Percentiles rank a stretch among this genome's conserved stretches.
Evolutionary conservation across 1,140 invertebrate genomes (phyloP).

Genomic region (Ganaspis sp.): DNA sequence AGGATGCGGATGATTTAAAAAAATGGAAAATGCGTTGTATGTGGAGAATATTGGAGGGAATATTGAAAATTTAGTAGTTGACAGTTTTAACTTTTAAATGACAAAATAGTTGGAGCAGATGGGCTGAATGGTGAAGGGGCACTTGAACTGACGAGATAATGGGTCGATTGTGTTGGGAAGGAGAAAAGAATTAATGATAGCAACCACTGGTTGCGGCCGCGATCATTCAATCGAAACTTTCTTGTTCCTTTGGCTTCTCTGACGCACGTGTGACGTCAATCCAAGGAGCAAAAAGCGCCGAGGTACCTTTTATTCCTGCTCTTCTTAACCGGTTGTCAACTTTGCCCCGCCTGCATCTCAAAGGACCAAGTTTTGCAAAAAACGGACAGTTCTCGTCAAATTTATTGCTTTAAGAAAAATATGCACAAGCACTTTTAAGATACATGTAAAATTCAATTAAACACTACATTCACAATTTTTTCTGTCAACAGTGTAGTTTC

Average conservation of each 20-base stretch:
- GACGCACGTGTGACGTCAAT: constrained; percentile 75
- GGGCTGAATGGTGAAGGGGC: constrained; percentile 68
- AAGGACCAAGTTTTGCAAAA: not conserved
- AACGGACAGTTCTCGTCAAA: not conserved
- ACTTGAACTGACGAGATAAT: constrained; percentile 73
- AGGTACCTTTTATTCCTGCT: constrained; percentile 62
- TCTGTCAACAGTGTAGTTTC: too few species aligned
- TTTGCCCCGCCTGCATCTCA: constrained; percentile 28
- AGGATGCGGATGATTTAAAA: not conserved
- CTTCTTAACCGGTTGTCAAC: constrained; percentile 43
- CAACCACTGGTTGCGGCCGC: constrained; percentile 52
- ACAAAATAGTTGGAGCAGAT: constrained; percentile 60
- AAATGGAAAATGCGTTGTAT: too few species aligned
- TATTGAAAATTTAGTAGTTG: constrained; percentile 5
- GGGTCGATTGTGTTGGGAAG: constrained; percentile 63
- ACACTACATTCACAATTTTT: too few species aligned
- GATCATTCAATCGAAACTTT: constrained; percentile 75
- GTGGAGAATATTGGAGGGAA: not conserved
- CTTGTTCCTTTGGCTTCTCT: constrained; percentile 72
- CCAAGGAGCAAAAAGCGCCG: constrained; percentile 66
- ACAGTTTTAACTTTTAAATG: constrained; percentile 48
- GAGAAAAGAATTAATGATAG: constrained; percentile 66
- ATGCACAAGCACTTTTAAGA: too few species aligned
- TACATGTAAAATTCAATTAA: too few species aligned
- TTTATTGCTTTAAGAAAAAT: too few species aligned